phyloP scores from a whole-genome alignment of 2,113 vertebrate species.

The Archilochus colubris region DNA sequence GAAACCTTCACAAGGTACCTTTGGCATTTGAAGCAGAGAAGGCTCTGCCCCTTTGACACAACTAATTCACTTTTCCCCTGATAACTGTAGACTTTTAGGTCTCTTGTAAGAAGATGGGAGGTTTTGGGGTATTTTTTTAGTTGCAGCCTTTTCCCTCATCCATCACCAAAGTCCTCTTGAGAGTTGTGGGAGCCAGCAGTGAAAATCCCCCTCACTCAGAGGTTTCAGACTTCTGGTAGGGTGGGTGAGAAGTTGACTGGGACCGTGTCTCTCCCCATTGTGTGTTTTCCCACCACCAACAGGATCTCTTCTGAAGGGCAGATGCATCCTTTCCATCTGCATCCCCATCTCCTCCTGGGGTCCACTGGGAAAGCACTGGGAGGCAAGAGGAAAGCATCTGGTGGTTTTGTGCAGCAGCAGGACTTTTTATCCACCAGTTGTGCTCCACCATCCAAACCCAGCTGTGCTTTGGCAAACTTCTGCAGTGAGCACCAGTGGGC shows the following conservation, averaged over 20 bases:
- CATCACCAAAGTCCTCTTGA: background rate
- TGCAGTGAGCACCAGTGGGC: accelerated
- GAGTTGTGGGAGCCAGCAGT: background rate
- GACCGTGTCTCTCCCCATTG: background rate
- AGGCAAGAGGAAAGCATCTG: background rate
- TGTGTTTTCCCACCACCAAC: background rate
- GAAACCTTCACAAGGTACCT: background rate
- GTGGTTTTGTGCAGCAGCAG: background rate
- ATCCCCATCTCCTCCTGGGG: background rate
- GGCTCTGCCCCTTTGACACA: background rate
- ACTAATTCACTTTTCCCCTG: background rate
- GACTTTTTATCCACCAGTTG: background rate
- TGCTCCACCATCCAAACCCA: background rate
- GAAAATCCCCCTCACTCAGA: background rate
- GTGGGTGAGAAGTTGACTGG: background rate
- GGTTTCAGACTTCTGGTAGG: background rate
- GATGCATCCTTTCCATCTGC: background rate
- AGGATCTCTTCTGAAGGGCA: background rate
- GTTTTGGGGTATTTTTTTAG: background rate
- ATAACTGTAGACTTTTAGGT: background rate
- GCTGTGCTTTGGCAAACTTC: background rate
- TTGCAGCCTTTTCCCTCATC: background rate
- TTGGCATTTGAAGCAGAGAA: background rate
- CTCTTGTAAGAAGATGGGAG: background rate
- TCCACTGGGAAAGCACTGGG: background rate